A percentile compares a stretch with the other conserved stretches of the same genome.
Conservation (phyloP, 2,797 vertebrate species). For the Staurois parvus region DNA sequence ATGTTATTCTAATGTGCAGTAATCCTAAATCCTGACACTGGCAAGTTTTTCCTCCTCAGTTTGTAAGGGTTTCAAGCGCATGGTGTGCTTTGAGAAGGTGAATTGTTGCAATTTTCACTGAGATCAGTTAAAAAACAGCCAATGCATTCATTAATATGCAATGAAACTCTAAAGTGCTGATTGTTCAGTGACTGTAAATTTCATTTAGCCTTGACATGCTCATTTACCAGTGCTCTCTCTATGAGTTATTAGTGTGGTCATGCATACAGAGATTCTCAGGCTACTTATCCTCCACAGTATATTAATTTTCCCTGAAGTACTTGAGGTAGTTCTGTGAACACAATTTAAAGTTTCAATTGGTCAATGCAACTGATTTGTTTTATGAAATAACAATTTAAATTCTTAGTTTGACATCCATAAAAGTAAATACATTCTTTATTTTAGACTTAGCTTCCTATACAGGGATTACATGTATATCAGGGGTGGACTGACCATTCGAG, state of each 20-base stretch:
- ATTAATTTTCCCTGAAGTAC: too few relatives aligned
- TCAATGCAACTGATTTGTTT: too few relatives aligned
- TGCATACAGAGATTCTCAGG: conserved; percentile 8
- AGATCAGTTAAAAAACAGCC: conserved; percentile 20
- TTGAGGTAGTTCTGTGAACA: not conserved
- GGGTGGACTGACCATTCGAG: too few relatives aligned
- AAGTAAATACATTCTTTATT: too few relatives aligned
- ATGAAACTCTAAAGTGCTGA: conserved; percentile 48
- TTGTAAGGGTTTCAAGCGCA: too few relatives aligned
- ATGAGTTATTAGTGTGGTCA: conserved; percentile 12
- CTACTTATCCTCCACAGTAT: not conserved
- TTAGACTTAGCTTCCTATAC: too few relatives aligned
- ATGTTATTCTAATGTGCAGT: too few relatives aligned
- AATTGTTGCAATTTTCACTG: conserved; percentile 17
- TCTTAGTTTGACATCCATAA: too few relatives aligned
- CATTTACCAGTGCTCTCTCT: conserved; percentile 16
- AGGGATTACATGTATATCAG: too few relatives aligned
- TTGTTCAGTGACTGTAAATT: conserved; percentile 40
- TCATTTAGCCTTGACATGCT: conserved; percentile 11
- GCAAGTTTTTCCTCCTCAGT: too few relatives aligned
- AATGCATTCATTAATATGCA: conserved; percentile 37
- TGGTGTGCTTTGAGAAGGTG: not conserved
- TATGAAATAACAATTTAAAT: too few relatives aligned
- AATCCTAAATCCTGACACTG: too few relatives aligned
- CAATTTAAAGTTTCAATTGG: not conserved